phyloP scores from a whole-genome alignment of 1,140 invertebrate species.

The Drosophila nigromelanica region DNA sequence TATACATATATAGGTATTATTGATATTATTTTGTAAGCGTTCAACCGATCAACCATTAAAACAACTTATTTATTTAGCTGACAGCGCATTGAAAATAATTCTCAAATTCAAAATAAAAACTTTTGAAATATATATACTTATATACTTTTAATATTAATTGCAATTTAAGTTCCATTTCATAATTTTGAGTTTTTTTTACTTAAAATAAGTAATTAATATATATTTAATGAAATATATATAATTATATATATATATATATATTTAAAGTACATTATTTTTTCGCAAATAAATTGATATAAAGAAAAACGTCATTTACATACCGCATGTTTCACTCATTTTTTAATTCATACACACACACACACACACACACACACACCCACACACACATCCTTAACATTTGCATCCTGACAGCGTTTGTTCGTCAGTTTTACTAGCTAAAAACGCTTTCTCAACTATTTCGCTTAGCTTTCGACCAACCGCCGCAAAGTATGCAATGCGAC shows the following conservation, averaged over 20 bases:
- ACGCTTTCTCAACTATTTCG: too few relatives aligned
- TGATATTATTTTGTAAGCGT: conserved; percentile 44
- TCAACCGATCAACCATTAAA: conserved; percentile 12
- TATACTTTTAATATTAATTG: conserved; percentile 47
- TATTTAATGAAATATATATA: not conserved
- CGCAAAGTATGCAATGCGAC: too few relatives aligned
- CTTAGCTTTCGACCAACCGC: too few relatives aligned
- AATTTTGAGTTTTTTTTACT: conserved; percentile 57
- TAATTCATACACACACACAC: conserved; percentile 11
- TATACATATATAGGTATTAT: conserved; percentile 26
- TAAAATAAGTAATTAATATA: conserved; percentile 38
- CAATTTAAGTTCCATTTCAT: conserved; percentile 81
- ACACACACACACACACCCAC: conserved; percentile 9
- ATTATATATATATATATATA: conserved; percentile 22
- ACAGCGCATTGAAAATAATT: conserved; percentile 14
- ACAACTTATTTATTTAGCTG: conserved; percentile 29
- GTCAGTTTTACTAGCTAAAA: not conserved
- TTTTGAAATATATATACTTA: conserved; percentile 16
- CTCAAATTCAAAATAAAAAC: not conserved
- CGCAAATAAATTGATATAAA: conserved; percentile 50
- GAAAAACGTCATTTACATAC: conserved; percentile 24
- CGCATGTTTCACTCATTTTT: conserved; percentile 51
- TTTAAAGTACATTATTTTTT: conserved; percentile 50
- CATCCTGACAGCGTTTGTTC: conserved; percentile 26
- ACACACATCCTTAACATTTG: conserved; percentile 5